These are phyloP conservation scores for Excalfactoria chinensis DNA, from an alignment of 2,113 vertebrate genomes.

Conservation along the genomic window DNA sequence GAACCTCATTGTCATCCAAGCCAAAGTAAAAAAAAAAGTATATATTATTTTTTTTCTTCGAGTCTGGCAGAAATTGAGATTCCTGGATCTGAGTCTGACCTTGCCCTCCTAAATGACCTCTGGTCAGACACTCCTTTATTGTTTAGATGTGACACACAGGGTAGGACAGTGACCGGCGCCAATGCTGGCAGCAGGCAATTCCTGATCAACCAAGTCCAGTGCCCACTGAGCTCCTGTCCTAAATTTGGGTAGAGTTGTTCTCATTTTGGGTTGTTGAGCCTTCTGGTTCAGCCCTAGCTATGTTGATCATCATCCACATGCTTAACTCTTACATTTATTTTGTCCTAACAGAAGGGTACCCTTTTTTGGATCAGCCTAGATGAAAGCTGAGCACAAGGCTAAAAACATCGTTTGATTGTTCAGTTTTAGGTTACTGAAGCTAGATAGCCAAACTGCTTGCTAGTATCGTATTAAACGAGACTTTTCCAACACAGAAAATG, in stretches of 20 bases:
- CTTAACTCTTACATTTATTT: neutral
- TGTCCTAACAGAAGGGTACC: neutral
- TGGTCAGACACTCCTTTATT: conserved; percentile 23
- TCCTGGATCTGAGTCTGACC: conserved; percentile 7
- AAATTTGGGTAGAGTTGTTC: neutral
- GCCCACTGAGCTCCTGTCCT: neutral
- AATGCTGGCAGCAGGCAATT: rapidly evolving
- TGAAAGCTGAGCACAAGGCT: neutral
- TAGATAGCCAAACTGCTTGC: neutral
- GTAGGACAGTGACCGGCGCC: neutral
- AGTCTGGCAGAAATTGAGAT: conserved; percentile 16
- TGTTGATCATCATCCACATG: neutral
- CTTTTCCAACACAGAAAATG: neutral
- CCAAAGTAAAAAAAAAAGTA: neutral
- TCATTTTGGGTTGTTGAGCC: neutral
- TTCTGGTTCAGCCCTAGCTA: neutral
- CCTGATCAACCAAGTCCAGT: neutral
- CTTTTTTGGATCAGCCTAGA: neutral
- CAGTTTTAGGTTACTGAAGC: conserved; percentile 1
- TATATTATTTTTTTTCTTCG: neutral
- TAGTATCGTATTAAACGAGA: neutral
- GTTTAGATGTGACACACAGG: neutral
- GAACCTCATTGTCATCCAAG: conserved; percentile 31
- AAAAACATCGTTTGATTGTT: neutral
- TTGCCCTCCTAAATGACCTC: conserved; percentile 7